Evolutionary conservation across 92 coral and sea anemone species (phyloP).

Genomic region (Palythoa heliodiscus): DNA sequence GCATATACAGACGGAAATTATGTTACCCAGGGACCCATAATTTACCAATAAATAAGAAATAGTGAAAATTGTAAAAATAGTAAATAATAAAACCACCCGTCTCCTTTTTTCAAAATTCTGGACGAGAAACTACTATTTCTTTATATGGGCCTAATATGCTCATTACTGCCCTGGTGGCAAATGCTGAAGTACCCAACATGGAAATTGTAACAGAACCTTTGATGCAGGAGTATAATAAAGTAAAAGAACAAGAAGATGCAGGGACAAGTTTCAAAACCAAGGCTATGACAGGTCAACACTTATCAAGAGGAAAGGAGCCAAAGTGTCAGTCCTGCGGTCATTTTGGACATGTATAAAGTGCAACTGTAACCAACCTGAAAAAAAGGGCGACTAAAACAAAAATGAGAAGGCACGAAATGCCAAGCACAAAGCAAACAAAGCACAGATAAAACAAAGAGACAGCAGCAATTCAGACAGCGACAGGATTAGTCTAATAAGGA

Average conservation of each 20-base stretch:
- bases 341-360: slow-evolving; percentile 54
- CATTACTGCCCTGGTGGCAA: slow-evolving; percentile 73
- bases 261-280: neutral
- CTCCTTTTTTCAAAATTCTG: no score
- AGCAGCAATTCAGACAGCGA: slow-evolving; percentile 54
- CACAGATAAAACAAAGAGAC: slow-evolving; percentile 4
- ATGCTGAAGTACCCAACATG: slow-evolving; percentile 44
- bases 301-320: slow-evolving; percentile 48
- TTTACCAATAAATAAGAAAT: no score
- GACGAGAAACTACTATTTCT: no score
- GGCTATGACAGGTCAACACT: slow-evolving; percentile 39
- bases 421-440: neutral
- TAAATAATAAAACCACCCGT: no score
- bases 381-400: slow-evolving; percentile 1
- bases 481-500: slow-evolving; percentile 1
- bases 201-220: slow-evolving; percentile 67
- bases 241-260: slow-evolving; percentile 40
- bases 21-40: no score
- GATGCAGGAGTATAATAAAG: slow-evolving; percentile 63
- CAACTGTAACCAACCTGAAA: slow-evolving; percentile 19
- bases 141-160: no score
- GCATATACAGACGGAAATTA: no score
- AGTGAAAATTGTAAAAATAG: no score
- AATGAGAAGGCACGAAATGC: slow-evolving; percentile 31
- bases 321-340: slow-evolving; percentile 52